Conservation (phyloP, 2,888 invertebrate species). For the Cosmia pyralina region DNA sequence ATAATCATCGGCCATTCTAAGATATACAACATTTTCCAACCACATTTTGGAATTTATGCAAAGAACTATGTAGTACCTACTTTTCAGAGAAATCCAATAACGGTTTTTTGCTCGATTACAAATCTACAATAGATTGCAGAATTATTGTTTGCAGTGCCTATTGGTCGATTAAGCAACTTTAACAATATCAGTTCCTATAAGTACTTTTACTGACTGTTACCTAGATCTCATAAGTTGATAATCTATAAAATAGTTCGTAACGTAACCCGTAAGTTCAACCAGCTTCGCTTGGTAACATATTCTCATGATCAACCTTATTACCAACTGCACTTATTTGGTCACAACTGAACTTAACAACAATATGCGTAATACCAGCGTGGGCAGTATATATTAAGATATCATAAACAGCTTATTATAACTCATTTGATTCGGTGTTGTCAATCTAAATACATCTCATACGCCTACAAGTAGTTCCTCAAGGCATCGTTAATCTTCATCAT, state of each 20-base stretch:
- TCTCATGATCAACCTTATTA: conserved; percentile 6
- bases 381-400: conserved; percentile 31
- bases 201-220: background rate
- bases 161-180: background rate
- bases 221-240: background rate
- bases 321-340: conserved; percentile 31
- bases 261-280: too few relatives aligned
- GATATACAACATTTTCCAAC: background rate
- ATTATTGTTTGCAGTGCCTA: background rate
- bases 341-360: conserved; percentile 24
- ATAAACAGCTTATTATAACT: conserved; percentile 27
- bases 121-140: conserved; percentile 27
- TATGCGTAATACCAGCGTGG: conserved; percentile 47
- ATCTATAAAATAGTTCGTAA: background rate
- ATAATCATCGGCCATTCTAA: background rate
- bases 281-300: too few relatives aligned
- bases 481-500: conserved; percentile 35
- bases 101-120: conserved; percentile 34
- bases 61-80: too few relatives aligned
- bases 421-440: conserved; percentile 27
- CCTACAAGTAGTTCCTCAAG: conserved; percentile 42
- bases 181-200: background rate
- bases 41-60: background rate
- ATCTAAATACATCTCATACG: conserved; percentile 37
- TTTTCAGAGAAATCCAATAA: conserved; percentile 18